Evolutionary conservation across 2,113 vertebrate genomes (phyloP).

Genomic region (Cinclus mexicanus): DNA sequence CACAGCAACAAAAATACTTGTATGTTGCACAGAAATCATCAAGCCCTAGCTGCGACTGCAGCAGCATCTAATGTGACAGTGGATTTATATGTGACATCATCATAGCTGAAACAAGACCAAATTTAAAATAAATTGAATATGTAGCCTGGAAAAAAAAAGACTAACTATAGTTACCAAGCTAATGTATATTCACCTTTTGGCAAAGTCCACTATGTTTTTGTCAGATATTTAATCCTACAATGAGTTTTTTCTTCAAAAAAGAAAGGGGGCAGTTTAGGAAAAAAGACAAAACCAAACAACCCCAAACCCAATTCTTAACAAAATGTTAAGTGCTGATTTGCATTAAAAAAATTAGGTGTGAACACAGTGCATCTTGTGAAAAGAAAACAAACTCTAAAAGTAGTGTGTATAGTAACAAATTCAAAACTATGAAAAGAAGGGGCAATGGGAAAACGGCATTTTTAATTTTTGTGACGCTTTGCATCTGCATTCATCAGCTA

Average conservation of each 20-base stretch:
- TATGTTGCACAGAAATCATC: background rate
- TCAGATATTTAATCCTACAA: background rate
- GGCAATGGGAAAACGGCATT: background rate
- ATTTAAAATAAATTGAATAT: background rate
- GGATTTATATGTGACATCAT: background rate
- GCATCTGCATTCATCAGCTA: background rate
- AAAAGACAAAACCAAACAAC: background rate
- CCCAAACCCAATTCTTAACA: background rate
- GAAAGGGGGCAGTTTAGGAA: background rate
- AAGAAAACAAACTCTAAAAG: background rate
- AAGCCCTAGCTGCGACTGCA: background rate
- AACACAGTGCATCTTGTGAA: background rate
- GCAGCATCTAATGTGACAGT: background rate
- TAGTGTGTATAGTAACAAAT: background rate
- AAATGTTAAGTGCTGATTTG: background rate
- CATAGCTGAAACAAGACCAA: background rate
- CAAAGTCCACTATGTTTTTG: background rate
- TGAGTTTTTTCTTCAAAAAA: background rate
- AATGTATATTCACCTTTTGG: background rate
- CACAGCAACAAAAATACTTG: background rate
- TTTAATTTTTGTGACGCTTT: background rate
- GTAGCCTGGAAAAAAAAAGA: background rate
- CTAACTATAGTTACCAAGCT: background rate
- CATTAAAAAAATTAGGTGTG: background rate
- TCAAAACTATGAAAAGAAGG: background rate